Conservation (phyloP, 2,113 vertebrate species). For the Antechinus stuartii region DNA sequence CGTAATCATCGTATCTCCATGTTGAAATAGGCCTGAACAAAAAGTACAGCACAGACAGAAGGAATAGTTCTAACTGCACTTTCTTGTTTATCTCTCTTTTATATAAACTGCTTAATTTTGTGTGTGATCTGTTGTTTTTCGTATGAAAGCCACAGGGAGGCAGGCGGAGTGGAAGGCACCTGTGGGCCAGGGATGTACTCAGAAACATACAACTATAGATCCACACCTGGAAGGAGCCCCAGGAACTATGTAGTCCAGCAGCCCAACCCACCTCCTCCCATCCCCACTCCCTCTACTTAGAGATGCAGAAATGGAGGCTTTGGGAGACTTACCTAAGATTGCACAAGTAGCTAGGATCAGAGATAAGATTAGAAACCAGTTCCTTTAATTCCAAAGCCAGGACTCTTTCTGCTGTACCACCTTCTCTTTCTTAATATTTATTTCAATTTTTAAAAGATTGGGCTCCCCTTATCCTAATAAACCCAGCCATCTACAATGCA, state of each 20-base stretch:
- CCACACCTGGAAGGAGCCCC: not conserved
- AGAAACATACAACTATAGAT: not conserved
- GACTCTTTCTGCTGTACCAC: too few relatives aligned
- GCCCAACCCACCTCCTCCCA: not conserved
- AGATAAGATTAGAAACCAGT: too few relatives aligned
- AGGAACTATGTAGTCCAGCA: not conserved
- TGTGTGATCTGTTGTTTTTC: constrained; percentile 18
- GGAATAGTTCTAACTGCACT: not conserved
- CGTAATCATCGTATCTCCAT: not conserved
- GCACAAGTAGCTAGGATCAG: too few relatives aligned
- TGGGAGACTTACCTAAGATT: too few relatives aligned
- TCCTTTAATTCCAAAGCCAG: too few relatives aligned
- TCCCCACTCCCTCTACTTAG: too few relatives aligned
- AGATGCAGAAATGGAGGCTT: too few relatives aligned
- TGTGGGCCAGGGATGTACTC: not conserved
- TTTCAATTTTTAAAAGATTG: too few relatives aligned
- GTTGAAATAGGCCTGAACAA: not conserved
- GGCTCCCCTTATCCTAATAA: too few relatives aligned
- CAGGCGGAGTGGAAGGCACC: not conserved
- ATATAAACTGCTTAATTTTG: not conserved
- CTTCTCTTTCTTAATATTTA: too few relatives aligned
- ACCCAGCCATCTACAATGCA: too few relatives aligned
- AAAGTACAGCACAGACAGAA: not conserved
- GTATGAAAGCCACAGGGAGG: not conserved
- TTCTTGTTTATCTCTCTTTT: not conserved